Base-by-base conservation (phyloP, 2,888 invertebrate species). In the Drosophila rellima region DNA sequence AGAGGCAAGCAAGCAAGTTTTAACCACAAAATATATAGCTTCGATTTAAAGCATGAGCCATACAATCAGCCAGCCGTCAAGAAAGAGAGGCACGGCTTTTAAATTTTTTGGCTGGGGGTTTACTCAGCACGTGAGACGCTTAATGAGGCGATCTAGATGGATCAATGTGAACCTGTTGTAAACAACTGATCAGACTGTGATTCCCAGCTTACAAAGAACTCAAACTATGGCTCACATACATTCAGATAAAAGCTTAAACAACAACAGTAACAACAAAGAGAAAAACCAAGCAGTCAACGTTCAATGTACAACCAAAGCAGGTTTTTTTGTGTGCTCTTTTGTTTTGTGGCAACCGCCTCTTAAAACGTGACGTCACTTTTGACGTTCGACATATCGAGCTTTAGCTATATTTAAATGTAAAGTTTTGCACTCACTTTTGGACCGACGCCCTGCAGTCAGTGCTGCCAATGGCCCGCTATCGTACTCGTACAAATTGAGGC, bases 301-400 rank as follows among this genome's bases (percentile, higher is more conserved):
- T 61, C 40, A 55, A 50, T 23, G 57, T 57, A 18, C 17, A 18
- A 35, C 7, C 33, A 23, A 63, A 75, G 57, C 82, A 74, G 89
- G 82, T 82, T 82, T 74, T 75, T 61, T 31, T 48, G 37, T 26
- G 18, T 57, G 74, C 54, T 57, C 31, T 66, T 47, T 59, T 56
- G 39, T 42, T 59, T 52, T 39, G 52, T 15, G 40, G 44, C 37
- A 33, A 31, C 37, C 18, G 39, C 51, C 79, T 52, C 60, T 48
- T 42, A n/a, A 60, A 63, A 45, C 48, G 80, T 83, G 90, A 89
- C 83, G 83, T 89, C 90, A 89, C 69, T 79, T 50, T 67, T 80
- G 69, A 84, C 88, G 89, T 69, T 87, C 47, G 50, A 54, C 39
- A 39, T 17, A 45, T 18, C 47, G 48, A 57, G 45, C 50, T 42